These are phyloP conservation scores for Heteromyza rotundicornis DNA, from an alignment of 2,888 invertebrate genomes.

Conservation along the genomic window DNA sequence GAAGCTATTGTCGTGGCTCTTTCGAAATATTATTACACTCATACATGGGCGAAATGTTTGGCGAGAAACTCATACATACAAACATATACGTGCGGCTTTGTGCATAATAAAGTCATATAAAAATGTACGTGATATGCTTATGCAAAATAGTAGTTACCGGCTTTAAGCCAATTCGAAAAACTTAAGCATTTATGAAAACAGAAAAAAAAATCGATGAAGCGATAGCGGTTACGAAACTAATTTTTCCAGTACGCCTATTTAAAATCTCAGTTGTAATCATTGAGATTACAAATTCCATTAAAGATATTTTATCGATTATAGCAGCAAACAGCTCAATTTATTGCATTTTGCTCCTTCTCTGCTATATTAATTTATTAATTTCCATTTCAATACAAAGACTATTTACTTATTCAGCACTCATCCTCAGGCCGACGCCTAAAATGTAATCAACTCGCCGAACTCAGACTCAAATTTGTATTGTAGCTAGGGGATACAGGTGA, in stretches of 20 bases:
- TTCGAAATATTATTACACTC: conserved; percentile 6
- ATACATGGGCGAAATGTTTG: not conserved
- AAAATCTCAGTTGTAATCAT: no score
- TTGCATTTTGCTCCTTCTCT: no score
- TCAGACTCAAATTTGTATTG: no score
- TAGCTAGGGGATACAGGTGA: no score
- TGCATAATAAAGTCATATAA: conserved; percentile 9
- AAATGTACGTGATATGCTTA: conserved; percentile 10
- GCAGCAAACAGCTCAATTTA: no score
- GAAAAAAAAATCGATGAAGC: no score
- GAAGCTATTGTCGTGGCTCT: conserved; percentile 26
- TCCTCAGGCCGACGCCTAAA: conserved; percentile 10
- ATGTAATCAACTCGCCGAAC: not conserved
- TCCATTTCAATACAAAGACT: not conserved
- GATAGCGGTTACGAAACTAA: no score
- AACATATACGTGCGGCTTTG: conserved; percentile 4
- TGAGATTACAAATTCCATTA: no score
- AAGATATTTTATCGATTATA: no score
- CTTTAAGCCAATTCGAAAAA: not conserved
- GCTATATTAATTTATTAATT: not conserved
- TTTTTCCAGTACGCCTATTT: no score
- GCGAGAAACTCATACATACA: conserved; percentile 6
- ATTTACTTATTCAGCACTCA: not conserved
- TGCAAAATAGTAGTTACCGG: conserved; percentile 6
- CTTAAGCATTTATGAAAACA: no score